Conservation (phyloP, 2,888 invertebrate genomes). For the Synergus gifuensis region DNA sequence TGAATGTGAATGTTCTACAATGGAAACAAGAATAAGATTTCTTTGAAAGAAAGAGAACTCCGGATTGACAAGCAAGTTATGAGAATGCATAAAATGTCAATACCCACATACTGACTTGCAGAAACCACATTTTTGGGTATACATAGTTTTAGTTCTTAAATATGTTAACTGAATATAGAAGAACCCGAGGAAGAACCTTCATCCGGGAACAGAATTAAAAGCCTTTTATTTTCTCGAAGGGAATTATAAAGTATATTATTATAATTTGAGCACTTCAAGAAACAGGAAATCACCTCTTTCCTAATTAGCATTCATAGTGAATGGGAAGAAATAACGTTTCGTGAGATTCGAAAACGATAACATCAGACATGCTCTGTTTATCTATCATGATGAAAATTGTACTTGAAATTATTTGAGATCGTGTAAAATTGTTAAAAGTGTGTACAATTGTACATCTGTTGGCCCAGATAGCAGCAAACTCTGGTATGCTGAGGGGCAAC, state of each 20-base stretch:
- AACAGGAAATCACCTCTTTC: background rate
- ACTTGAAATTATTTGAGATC: conserved; percentile 58
- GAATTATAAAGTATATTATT: background rate
- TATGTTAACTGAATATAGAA: background rate
- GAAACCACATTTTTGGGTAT: conserved; percentile 23
- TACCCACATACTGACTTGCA: conserved; percentile 8
- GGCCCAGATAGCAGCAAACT: conserved; percentile 67
- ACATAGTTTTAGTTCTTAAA: too few species aligned
- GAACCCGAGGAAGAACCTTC: too few species aligned
- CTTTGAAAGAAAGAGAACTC: background rate
- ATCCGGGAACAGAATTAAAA: background rate
- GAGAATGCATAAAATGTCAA: conserved; percentile 26
- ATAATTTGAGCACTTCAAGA: background rate
- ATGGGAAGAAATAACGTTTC: background rate
- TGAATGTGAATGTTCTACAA: conserved; percentile 22
- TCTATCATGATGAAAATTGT: conserved; percentile 48
- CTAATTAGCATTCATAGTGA: background rate
- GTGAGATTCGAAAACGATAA: background rate
- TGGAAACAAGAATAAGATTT: conserved; percentile 20
- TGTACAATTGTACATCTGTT: conserved; percentile 62
- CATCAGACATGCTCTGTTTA: background rate
- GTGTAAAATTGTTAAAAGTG: conserved; percentile 62
- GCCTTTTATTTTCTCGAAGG: too few species aligned
- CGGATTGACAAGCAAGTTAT: conserved; percentile 26
- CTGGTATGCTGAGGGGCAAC: conserved; percentile 13